Evolutionary conservation across 2,113 vertebrate species (phyloP).

Genomic region (Athene cunicularia): DNA sequence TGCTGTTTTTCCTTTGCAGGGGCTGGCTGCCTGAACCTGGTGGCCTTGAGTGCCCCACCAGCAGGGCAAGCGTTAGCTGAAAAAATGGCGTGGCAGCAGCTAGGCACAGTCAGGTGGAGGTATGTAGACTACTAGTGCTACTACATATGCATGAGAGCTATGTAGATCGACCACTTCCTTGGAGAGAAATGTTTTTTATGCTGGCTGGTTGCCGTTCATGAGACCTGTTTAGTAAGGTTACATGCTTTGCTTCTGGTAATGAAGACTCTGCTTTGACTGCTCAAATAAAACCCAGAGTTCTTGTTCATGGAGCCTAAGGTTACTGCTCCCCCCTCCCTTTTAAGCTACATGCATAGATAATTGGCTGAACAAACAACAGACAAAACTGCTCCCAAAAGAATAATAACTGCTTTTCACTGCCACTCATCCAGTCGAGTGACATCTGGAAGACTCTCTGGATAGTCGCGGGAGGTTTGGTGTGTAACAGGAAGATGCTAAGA

Average conservation of each 20-base stretch:
- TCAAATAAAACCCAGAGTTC: neutral
- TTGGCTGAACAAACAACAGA: conserved; percentile 60
- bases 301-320: conserved; percentile 34
- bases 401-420: conserved; percentile 56
- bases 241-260: conserved; percentile 4
- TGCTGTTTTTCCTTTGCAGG: neutral
- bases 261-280: conserved; percentile 6
- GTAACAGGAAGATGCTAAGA: conserved; percentile 20
- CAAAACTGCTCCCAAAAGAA: conserved; percentile 48
- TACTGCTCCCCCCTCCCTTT: conserved; percentile 1
- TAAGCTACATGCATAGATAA: conserved; percentile 45
- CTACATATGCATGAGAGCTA: neutral
- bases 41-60: neutral
- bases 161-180: neutral
- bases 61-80: neutral
- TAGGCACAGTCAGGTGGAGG: neutral
- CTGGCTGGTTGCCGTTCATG: neutral
- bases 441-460: conserved; percentile 57
- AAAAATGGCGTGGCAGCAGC: neutral
- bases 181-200: neutral
- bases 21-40: neutral
- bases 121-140: neutral
- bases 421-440: conserved; percentile 55
- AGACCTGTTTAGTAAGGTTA: neutral
- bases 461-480: conserved; percentile 53